Evolutionary conservation across 2,113 vertebrate species (phyloP).

Genomic region (Macroglossus sobrinus): DNA sequence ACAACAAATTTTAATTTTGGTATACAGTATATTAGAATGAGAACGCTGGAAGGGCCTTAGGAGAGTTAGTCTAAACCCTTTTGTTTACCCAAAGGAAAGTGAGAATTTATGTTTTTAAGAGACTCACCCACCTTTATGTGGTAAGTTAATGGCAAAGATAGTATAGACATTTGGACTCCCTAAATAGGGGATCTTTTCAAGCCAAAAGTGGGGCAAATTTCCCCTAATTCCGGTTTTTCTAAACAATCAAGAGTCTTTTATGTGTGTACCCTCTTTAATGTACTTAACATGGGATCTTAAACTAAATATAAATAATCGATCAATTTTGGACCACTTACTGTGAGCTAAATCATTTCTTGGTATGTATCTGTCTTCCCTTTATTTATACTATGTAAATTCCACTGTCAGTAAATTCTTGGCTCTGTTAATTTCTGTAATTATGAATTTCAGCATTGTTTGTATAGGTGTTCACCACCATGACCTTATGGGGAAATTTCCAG

Average conservation of each 20-base stretch:
- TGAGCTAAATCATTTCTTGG: background rate
- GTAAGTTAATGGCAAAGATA: background rate
- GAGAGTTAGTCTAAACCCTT: background rate
- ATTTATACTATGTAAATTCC: background rate
- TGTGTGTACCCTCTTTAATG: background rate
- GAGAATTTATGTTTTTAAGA: background rate
- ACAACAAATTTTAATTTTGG: constrained; percentile 56
- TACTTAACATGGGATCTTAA: background rate
- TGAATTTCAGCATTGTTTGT: background rate
- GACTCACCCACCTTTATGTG: background rate
- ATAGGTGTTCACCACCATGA: background rate
- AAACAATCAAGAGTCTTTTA: background rate
- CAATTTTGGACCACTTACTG: background rate
- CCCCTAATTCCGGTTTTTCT: background rate
- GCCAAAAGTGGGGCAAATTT: background rate
- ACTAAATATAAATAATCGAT: background rate
- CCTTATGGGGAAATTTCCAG: background rate
- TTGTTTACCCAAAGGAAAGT: background rate
- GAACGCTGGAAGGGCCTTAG: background rate
- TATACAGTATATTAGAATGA: background rate
- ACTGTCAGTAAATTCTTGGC: background rate
- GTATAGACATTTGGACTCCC: background rate
- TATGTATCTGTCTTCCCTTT: background rate
- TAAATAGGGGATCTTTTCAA: background rate
- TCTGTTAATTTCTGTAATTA: background rate